These are phyloP conservation scores for Corythornis vintsioides DNA, from an alignment of 2,113 vertebrate species.

Conservation along the genomic window DNA sequence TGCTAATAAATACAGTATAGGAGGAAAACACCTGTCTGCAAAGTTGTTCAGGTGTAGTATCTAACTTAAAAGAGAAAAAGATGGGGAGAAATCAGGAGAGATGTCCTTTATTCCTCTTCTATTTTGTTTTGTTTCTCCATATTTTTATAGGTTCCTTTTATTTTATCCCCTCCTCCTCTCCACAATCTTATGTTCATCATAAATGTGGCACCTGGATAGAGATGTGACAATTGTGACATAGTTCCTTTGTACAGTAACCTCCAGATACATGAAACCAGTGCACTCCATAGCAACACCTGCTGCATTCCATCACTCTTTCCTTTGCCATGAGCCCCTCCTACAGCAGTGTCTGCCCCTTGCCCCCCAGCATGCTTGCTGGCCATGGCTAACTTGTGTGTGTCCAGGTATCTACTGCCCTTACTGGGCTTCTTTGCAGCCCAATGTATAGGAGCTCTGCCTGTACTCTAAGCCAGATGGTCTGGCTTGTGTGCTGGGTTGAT, in stretches of 20 bases:
- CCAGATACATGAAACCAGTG: neutral
- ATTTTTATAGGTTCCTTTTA: neutral
- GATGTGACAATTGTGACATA: neutral
- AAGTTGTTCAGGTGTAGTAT: neutral
- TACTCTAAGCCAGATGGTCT: neutral
- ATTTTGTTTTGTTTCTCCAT: neutral
- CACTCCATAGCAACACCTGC: neutral
- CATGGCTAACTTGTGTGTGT: neutral
- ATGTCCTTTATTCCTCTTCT: neutral
- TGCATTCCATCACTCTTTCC: neutral
- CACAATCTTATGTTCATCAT: neutral
- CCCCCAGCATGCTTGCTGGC: neutral
- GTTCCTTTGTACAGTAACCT: neutral
- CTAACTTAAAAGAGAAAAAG: neutral
- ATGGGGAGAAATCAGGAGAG: neutral
- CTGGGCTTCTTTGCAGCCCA: neutral
- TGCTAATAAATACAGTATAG: neutral
- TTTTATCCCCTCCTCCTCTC: neutral
- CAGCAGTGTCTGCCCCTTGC: neutral
- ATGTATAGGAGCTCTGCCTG: neutral
- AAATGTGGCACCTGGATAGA: neutral
- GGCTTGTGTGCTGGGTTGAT: neutral
- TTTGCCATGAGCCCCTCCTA: neutral
- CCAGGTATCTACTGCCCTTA: neutral
- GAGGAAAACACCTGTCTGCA: neutral